Percentiles rank a stretch among this genome's conserved stretches.
These are phyloP conservation scores for Crocuta crocuta DNA, from an alignment of 2,113 vertebrate genomes.

Conservation along the genomic window DNA sequence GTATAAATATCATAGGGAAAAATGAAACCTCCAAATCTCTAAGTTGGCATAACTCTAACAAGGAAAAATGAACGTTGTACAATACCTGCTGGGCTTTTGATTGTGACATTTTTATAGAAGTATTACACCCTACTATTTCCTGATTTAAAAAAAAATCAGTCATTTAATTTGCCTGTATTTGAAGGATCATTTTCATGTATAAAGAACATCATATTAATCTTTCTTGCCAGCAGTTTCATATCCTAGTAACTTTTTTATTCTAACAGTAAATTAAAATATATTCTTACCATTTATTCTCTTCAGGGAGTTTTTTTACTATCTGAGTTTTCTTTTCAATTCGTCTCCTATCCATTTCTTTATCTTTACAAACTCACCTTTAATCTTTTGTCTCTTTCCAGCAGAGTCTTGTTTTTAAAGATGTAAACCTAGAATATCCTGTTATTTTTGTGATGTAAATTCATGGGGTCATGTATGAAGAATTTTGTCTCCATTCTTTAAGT, in stretches of 20 bases:
- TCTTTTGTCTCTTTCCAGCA: slow-evolving; percentile 52
- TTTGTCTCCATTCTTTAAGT: slow-evolving; percentile 56
- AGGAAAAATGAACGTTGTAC: not conserved
- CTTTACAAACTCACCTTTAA: slow-evolving; percentile 33
- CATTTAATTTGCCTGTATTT: slow-evolving; percentile 16
- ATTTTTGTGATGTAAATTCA: slow-evolving; percentile 53
- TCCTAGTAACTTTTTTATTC: not conserved
- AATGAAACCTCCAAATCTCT: not conserved
- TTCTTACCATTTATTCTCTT: not conserved
- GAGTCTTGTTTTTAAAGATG: slow-evolving; percentile 54
- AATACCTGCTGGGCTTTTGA: not conserved
- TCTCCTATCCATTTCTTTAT: slow-evolving; percentile 27
- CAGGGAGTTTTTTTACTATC: slow-evolving; percentile 3
- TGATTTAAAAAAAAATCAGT: not conserved
- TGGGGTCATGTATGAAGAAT: slow-evolving; percentile 17
- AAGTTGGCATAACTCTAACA: not conserved
- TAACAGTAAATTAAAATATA: slow-evolving; percentile 35
- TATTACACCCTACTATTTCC: not conserved
- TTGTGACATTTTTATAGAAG: slow-evolving; percentile 22
- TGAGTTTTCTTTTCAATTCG: slow-evolving; percentile 4
- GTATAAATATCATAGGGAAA: not conserved
- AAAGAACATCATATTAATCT: not conserved
- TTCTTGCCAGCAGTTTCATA: slow-evolving; percentile 5
- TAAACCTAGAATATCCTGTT: not conserved
- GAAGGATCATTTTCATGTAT: not conserved